Evolutionary conservation across 2,797 vertebrate genomes (phyloP), one percentile per base, ranked within the genome.

Genomic region (Neopelma chrysocephalum): DNA sequence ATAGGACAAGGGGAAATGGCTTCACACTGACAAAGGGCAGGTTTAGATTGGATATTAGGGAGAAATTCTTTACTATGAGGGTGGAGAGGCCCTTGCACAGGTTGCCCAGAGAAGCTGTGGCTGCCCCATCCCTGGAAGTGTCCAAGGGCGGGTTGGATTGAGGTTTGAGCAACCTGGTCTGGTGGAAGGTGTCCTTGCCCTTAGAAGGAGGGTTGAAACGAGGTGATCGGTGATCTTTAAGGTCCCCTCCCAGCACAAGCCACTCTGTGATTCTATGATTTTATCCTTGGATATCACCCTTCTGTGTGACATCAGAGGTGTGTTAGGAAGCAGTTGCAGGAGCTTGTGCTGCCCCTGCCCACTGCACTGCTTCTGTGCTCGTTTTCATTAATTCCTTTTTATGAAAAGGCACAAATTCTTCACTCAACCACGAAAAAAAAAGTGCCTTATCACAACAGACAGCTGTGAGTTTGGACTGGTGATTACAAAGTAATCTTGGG

Each of bases 291-390:
- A 14, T 15, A 12, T 81, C 21, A 17, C 48, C 15, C 21, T 31
- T 78, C 42, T 65, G 9, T 50, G 25, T 80, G 57, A 53, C 16
- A 43, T 7, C 58, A 42, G 29, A 27, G 27, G 15, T n/a, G 4
- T 43, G 12, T 42, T 56, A 42, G 0, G 10, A 79, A 64, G 12
- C 15, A 11, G 31, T 80, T 81, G 12, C 0, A 1, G 45, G 43
- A 77, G 25, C 9, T 64, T 66, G 11, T n/a, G 9, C 34, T 47
- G 56, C 7, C 22, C 19, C 14, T 87, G 20, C 47, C 54, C 40
- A 14, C 22, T 25, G 27, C 3, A 0, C 31, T 66, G 19, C 6
- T 34, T 66, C 61, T 60, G 11, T 45, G 27, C 17, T 12, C 42
- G 3, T 17, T 88, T 69, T 60, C 20, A 40, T 31, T 50, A 38